Evolutionary conservation across 2,113 vertebrate species (phyloP).

Genomic region (Abramis brama): DNA sequence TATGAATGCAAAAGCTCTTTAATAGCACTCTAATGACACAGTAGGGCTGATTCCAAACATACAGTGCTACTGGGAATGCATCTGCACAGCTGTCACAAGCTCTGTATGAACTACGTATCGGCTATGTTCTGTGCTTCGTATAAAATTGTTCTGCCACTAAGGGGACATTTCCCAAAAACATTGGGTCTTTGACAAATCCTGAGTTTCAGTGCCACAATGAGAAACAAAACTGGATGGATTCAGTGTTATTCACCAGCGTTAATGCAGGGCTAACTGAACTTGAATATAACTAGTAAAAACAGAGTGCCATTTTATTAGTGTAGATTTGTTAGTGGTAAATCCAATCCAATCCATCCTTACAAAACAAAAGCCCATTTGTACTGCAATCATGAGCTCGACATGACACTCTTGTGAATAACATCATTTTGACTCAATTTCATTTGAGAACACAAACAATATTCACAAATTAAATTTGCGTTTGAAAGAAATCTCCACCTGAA

Average conservation of each 20-base stretch:
- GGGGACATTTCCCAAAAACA: constrained; percentile 21
- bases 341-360: neutral
- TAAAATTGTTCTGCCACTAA: neutral
- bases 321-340: neutral
- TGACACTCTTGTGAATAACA: neutral
- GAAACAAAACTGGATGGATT: neutral
- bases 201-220: neutral
- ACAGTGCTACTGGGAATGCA: constrained; percentile 31
- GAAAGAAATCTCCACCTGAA: neutral
- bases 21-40: constrained; percentile 52
- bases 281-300: neutral
- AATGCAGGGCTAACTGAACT: neutral
- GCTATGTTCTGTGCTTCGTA: neutral
- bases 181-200: neutral
- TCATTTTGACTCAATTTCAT: too few relatives aligned
- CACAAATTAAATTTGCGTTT: neutral
- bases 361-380: neutral
- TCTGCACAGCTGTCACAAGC: neutral
- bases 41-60: constrained; percentile 42
- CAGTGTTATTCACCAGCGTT: neutral
- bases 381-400: neutral
- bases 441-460: neutral
- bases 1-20: constrained; percentile 38
- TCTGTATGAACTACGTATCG: constrained; percentile 23
- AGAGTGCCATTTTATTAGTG: neutral